These are phyloP conservation scores for Drosophila kanapiae DNA, from an alignment of 1,140 invertebrate genomes.

Conservation along the genomic window DNA sequence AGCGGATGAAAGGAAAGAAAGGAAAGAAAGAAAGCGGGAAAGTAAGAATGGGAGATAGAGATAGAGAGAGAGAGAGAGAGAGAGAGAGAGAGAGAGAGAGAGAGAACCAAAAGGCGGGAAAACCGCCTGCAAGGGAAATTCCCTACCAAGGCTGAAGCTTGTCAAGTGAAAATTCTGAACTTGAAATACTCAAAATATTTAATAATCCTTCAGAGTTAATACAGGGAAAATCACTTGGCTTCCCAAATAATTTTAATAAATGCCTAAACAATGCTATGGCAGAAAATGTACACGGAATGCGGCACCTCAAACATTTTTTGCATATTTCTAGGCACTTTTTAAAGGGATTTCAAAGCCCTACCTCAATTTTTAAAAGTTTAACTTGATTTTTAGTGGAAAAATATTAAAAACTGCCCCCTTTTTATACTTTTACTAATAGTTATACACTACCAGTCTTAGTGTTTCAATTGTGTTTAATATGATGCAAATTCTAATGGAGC, in stretches of 20 bases:
- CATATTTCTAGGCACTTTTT: neutral
- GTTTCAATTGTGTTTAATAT: neutral
- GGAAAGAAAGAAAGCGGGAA: neutral
- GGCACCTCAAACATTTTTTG: neutral
- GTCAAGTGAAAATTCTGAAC: conserved; percentile 20
- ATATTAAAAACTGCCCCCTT: neutral
- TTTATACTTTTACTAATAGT: neutral
- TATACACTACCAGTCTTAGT: neutral
- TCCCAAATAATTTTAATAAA: too few relatives aligned
- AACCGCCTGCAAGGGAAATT: conserved; percentile 13
- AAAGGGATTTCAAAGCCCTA: neutral
- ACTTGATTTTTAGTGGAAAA: neutral
- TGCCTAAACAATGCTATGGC: too few relatives aligned
- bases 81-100: neutral
- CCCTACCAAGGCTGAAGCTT: neutral
- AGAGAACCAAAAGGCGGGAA: conserved; percentile 13
- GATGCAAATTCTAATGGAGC: neutral
- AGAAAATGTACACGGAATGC: neutral
- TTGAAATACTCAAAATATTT: neutral
- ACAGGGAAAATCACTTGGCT: too few relatives aligned
- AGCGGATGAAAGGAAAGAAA: neutral
- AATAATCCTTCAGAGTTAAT: too few relatives aligned
- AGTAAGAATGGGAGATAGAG: too few relatives aligned
- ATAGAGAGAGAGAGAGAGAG: neutral
- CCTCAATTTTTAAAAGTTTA: neutral